A percentile compares a stretch with the other conserved stretches of the same genome.
phyloP scores from a whole-genome alignment of 2,797 vertebrate species.

The Eptatretus atami region DNA sequence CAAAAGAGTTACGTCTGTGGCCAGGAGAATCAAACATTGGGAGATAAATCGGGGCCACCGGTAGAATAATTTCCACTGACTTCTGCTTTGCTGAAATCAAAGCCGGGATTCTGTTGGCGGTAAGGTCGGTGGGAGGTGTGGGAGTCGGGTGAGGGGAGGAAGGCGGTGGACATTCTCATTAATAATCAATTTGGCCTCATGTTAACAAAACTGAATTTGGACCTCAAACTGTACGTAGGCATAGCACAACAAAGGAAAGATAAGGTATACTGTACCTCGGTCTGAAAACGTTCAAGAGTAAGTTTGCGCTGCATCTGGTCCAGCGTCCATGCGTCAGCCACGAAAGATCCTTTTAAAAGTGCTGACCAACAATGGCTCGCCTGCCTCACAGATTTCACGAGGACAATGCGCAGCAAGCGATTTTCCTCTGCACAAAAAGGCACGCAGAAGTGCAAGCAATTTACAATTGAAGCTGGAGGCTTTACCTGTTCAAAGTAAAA shows the following conservation, averaged over 20 bases:
- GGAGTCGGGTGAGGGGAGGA: too few species aligned
- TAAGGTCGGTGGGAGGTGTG: too few species aligned
- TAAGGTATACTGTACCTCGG: slow-evolving; percentile 29
- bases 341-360: slow-evolving; percentile 56
- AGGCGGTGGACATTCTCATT: too few species aligned
- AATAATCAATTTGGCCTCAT: neutral
- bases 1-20: too few species aligned
- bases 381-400: slow-evolving; percentile 68
- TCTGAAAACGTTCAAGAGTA: slow-evolving; percentile 71
- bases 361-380: slow-evolving; percentile 86
- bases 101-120: slow-evolving; percentile 51
- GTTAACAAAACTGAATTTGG: neutral
- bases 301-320: slow-evolving; percentile 96
- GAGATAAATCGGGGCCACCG: slow-evolving; percentile 77
- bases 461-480: too few species aligned
- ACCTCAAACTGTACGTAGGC: neutral
- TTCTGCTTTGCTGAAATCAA: slow-evolving; percentile 93
- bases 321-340: slow-evolving; percentile 64
- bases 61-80: slow-evolving; percentile 79
- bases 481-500: too few species aligned
- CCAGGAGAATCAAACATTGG: too few species aligned
- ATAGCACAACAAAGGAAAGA: neutral
- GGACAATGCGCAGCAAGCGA: slow-evolving; percentile 47
- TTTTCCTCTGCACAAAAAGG: slow-evolving; percentile 34
- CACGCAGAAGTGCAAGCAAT: neutral